Base-by-base conservation (phyloP, 2,113 vertebrate species). In the Athene noctua region DNA sequence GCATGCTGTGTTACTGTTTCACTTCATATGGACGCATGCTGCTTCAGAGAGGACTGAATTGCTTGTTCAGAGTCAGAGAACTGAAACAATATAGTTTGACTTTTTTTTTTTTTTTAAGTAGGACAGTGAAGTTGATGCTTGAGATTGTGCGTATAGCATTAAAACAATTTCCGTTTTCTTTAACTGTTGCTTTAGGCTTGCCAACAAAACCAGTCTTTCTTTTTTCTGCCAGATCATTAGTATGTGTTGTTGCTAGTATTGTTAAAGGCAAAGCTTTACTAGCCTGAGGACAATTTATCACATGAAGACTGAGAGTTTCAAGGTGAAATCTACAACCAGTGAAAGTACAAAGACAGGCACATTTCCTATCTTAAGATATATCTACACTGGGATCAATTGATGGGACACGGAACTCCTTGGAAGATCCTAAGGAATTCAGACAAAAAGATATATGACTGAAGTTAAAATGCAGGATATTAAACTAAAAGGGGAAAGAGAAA, bases 221-320 rank as follows among this genome's bases (percentile, higher is more conserved):
- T 82, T 89, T 77, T 80, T 72, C 38, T 80, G 38, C 65, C 23
- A 68, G 49, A 52, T 61, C 29, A 88, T 91, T 85, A 95, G 70
- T 82, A 97, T 95, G 77, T 42, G 0, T 27, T 72, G 25, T 44
- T 86, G 59, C 63, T 88, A 74, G 23, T 52, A 82, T 10, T 77
- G 78, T 90, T 93, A 79, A 78, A 86, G 73, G 67, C 55, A 85
- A 87, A 78, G 55, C 71, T 86, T 80, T 72, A 80, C 66, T 82
- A 94, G 96, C 95, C 91, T 68, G 58, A 92, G 91, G 94, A 83
- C 30, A 93, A 88, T 87, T 80, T 74, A 65, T 57, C 74, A 86
- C 40, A 80, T 34, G 73, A 91, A 75, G 74, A 88, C 52, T 42
- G 32, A 59, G 15, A 47, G 36, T 88, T 95, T 94, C 96, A 95